Conservation (phyloP, 2,888 invertebrate species). For the Fissipunctia ypsillon region DNA sequence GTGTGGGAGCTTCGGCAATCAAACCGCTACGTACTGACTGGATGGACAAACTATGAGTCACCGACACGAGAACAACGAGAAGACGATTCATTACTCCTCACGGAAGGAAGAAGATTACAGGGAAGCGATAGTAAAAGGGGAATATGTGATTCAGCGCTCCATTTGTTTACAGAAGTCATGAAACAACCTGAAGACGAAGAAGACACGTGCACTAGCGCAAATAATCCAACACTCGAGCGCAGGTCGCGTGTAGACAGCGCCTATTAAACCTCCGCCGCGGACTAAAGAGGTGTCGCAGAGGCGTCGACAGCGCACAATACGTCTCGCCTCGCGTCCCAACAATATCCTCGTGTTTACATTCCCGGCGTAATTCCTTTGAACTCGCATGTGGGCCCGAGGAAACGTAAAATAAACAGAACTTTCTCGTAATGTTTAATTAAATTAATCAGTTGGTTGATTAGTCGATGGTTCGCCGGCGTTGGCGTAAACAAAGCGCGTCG, state of each 20-base stretch:
- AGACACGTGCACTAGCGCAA: background rate
- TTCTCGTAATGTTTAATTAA: conserved; percentile 91
- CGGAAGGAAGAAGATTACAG: background rate
- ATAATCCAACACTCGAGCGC: background rate
- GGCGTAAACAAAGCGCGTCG: conserved; percentile 86
- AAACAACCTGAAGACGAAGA: background rate
- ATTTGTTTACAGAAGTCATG: conserved; percentile 12
- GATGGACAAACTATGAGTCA: background rate
- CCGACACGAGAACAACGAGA: background rate
- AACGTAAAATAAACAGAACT: conserved; percentile 90
- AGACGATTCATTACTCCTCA: background rate
- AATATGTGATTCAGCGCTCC: background rate
- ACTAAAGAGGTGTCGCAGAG: conserved; percentile 58
- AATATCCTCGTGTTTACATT: conserved; percentile 86
- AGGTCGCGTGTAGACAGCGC: conserved; percentile 15
- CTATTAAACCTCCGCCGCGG: conserved; percentile 9
- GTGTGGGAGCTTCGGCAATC: background rate
- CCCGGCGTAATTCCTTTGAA: conserved; percentile 88
- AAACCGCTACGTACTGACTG: background rate
- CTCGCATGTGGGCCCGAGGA: conserved; percentile 90
- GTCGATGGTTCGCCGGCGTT: conserved; percentile 87
- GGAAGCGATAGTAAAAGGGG: background rate
- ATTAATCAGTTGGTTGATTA: conserved; percentile 90
- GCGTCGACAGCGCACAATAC: conserved; percentile 64
- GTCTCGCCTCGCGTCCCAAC: conserved; percentile 76